phyloP scores from a whole-genome alignment of 2,888 invertebrate species.

The Parascotia fuliginaria region DNA sequence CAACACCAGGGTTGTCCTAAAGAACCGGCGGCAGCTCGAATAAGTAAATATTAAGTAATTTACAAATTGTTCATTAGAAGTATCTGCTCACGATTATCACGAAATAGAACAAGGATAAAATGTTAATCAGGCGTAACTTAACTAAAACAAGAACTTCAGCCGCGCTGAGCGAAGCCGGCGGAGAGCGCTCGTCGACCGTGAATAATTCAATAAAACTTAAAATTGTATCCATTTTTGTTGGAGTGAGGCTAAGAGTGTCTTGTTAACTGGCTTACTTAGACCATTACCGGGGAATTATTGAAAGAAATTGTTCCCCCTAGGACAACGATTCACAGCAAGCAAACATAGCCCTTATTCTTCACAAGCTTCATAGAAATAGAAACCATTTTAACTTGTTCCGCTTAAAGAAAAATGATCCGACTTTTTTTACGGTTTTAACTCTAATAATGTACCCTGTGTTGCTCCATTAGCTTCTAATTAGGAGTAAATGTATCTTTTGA shows the following conservation, averaged over 20 bases:
- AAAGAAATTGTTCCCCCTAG: slow-evolving; percentile 62
- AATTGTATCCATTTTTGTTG: slow-evolving; percentile 59
- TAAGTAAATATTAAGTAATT: slow-evolving; percentile 1
- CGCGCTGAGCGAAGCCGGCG: slow-evolving; percentile 3
- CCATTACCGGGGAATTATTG: slow-evolving; percentile 68
- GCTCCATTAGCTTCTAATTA: slow-evolving; percentile 66
- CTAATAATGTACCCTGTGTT: slow-evolving; percentile 54
- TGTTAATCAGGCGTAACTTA: slow-evolving; percentile 24
- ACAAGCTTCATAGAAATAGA: slow-evolving; percentile 19
- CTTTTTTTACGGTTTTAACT: slow-evolving; percentile 59
- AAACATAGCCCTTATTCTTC: slow-evolving; percentile 31
- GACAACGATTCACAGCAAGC: slow-evolving; percentile 26
- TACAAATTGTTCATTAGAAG: slow-evolving; percentile 10
- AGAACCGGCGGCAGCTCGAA: neutral
- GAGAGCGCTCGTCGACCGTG: slow-evolving; percentile 25
- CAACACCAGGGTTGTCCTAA: neutral
- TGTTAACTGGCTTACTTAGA: slow-evolving; percentile 72
- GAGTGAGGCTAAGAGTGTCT: slow-evolving; percentile 56
- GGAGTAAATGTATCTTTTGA: slow-evolving; percentile 49
- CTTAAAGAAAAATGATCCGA: slow-evolving; percentile 49
- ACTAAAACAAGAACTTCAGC: slow-evolving; percentile 5
- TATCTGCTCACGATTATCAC: slow-evolving; percentile 10
- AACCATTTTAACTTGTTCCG: slow-evolving; percentile 28
- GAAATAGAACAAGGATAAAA: slow-evolving; percentile 9
- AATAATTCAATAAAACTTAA: slow-evolving; percentile 64